These are phyloP conservation scores for Elysia chlorotica DNA, from an alignment of 1,140 invertebrate genomes.

Conservation along the genomic window DNA sequence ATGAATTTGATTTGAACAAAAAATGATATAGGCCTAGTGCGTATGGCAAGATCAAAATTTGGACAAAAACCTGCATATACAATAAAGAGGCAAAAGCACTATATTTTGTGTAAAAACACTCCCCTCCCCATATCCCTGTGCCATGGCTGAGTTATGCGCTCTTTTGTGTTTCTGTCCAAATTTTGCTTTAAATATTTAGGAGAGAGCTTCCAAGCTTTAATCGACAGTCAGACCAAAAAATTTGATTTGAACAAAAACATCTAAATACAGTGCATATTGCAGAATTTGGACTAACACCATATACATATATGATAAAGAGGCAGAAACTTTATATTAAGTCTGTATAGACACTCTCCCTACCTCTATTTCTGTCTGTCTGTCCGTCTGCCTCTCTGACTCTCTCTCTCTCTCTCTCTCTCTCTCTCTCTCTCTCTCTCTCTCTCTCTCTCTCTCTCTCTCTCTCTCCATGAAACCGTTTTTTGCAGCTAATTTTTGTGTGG, in stretches of 20 bases:
- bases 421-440: constrained; percentile 1
- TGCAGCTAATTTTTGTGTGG: not conserved
- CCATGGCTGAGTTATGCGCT: not conserved
- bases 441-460: not conserved
- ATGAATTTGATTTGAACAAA: no score
- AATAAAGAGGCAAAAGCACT: no score
- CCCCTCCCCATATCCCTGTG: no score
- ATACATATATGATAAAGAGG: no score
- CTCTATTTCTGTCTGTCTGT: not conserved
- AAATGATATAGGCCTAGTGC: no score
- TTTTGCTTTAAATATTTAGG: not conserved
- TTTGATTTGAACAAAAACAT: not conserved
- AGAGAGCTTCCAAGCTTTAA: not conserved
- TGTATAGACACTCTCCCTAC: not conserved
- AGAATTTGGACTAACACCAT: no score
- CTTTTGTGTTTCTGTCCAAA: not conserved
- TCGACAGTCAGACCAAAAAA: not conserved
- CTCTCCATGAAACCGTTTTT: not conserved
- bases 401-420: constrained; percentile 2
- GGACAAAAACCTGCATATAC: no score
- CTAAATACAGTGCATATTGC: no score
- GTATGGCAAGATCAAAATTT: no score
- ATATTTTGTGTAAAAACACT: no score
- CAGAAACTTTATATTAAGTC: not conserved
- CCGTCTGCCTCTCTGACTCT: not conserved